A percentile compares a stretch with the other conserved stretches of the same genome.
Evolutionary conservation across 2,797 vertebrate species (phyloP).

Genomic region (Fringilla coelebs): DNA sequence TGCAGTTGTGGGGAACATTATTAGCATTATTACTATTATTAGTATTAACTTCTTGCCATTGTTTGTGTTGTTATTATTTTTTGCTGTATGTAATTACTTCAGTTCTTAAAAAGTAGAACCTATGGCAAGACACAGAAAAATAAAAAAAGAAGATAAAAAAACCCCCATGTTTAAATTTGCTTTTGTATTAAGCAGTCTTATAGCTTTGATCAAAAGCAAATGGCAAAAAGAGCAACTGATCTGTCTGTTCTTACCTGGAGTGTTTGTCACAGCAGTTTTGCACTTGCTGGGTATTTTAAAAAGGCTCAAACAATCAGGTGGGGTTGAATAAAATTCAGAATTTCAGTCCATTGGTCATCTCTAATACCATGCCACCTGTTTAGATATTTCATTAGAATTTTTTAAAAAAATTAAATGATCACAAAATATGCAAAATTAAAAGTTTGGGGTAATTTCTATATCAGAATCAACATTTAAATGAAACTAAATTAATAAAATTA

Average conservation of each 20-base stretch:
- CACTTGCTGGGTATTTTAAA: neutral
- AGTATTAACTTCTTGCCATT: neutral
- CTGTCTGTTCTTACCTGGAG: neutral
- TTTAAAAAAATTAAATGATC: neutral
- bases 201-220: neutral
- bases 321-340: neutral
- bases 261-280: neutral
- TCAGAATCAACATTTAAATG: neutral
- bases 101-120: neutral
- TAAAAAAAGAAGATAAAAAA: neutral
- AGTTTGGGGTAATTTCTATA: neutral
- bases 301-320: neutral
- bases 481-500: neutral
- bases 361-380: neutral
- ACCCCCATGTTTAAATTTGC: accelerated
- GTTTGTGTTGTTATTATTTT: neutral
- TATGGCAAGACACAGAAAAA: neutral
- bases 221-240: neutral
- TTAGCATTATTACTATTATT: neutral
- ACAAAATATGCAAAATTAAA: neutral
- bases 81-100: neutral
- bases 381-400: neutral
- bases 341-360: neutral
- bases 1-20: neutral
- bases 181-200: neutral